phyloP scores from a whole-genome alignment of 2,797 vertebrate species.

The Phylloscopus collybita region DNA sequence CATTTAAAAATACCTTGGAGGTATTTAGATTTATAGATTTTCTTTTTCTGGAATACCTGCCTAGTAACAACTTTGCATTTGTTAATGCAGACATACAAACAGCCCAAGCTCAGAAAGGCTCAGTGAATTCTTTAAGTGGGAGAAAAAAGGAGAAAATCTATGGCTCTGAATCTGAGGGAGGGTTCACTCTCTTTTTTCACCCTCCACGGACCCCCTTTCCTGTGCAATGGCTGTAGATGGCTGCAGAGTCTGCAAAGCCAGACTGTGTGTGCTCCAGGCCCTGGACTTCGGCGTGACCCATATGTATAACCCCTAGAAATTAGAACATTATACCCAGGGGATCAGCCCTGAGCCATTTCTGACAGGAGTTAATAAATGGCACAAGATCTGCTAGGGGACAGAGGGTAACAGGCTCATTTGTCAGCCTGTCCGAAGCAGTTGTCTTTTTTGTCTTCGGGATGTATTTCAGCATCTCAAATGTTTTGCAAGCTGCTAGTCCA shows the following conservation, averaged over 20 bases:
- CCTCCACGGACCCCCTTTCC: background rate
- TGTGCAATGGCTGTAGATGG: background rate
- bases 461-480: background rate
- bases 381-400: background rate
- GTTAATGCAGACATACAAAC: background rate
- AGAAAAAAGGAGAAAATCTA: background rate
- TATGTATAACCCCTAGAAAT: background rate
- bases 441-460: background rate
- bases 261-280: background rate
- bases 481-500: background rate
- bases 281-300: background rate
- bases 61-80: background rate
- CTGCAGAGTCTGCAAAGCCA: background rate
- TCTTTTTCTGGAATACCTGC: background rate
- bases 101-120: background rate
- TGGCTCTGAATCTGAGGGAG: background rate
- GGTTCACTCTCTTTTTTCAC: background rate
- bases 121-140: background rate
- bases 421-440: background rate
- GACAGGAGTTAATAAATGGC: background rate
- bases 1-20: background rate
- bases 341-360: background rate
- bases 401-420: background rate
- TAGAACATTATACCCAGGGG: background rate
- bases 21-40: background rate